Evolutionary conservation across 2,113 vertebrate genomes (phyloP).

Genomic region (Esox niger): DNA sequence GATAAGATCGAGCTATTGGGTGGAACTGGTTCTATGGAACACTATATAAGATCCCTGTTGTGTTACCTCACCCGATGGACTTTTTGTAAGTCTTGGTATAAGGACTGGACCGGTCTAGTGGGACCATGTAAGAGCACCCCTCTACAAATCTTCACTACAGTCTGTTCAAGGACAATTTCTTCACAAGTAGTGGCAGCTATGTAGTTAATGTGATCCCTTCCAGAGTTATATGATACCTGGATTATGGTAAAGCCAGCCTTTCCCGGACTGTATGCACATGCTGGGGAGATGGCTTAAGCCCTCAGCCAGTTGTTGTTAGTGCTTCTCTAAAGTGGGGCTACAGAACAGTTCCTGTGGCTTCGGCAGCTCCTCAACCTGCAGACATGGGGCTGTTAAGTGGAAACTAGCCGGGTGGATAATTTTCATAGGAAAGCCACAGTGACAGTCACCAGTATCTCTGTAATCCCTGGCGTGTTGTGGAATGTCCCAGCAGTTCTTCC

Average conservation of each 20-base stretch:
- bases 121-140: not conserved
- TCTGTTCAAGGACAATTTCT: conserved; percentile 2
- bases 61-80: not conserved
- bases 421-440: conserved; percentile 44
- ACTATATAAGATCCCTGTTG: not conserved
- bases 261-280: conserved; percentile 33
- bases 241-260: conserved; percentile 50
- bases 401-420: conserved; percentile 42
- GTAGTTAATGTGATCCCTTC: conserved; percentile 38
- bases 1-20: not conserved
- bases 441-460: conserved; percentile 44
- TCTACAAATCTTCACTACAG: not conserved
- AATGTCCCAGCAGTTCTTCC: conserved; percentile 38
- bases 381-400: conserved; percentile 62
- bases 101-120: not conserved
- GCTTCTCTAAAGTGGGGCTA: conserved; percentile 29
- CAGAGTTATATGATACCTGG: conserved; percentile 60
- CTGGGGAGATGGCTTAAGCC: conserved; percentile 50
- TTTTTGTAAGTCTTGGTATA: not conserved
- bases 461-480: conserved; percentile 51
- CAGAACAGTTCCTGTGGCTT: conserved; percentile 30
- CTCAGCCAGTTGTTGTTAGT: conserved; percentile 56
- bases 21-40: not conserved
- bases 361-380: conserved; percentile 52
- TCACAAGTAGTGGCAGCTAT: conserved; percentile 24